These are phyloP conservation scores for Mamestra brassicae DNA, from an alignment of 2,888 invertebrate genomes.

Conservation along the genomic window DNA sequence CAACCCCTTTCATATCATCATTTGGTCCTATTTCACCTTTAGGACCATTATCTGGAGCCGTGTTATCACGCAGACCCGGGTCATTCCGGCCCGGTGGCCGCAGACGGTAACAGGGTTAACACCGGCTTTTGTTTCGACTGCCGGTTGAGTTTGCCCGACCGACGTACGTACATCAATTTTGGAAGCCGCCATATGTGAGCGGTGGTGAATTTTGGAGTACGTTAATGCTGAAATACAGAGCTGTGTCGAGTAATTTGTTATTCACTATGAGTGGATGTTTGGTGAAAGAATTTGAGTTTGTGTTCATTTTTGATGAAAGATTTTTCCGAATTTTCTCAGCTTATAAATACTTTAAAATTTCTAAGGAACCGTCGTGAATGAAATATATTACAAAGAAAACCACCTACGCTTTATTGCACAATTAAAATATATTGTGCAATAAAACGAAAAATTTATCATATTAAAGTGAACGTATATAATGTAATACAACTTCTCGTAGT, in stretches of 20 bases:
- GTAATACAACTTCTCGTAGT: not conserved
- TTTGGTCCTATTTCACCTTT: constrained; percentile 51
- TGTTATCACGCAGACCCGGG: constrained; percentile 65
- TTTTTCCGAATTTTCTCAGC: not conserved
- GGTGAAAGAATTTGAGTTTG: not conserved
- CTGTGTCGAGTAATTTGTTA: constrained; percentile 3
- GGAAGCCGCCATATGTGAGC: constrained; percentile 20
- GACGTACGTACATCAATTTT: constrained; percentile 41
- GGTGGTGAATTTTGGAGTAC: constrained; percentile 35
- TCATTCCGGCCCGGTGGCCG: constrained; percentile 70
- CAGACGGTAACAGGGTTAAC: constrained; percentile 70
- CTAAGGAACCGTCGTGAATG: not conserved
- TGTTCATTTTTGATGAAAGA: not conserved
- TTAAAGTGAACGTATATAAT: not conserved
- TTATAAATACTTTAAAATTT: not conserved
- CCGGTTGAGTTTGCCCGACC: constrained; percentile 29
- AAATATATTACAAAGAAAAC: too few relatives aligned
- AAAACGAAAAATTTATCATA: not conserved
- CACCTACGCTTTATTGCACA: too few relatives aligned
- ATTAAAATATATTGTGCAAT: too few relatives aligned
- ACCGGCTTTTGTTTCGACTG: constrained; percentile 71
- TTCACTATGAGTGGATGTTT: not conserved
- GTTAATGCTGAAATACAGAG: constrained; percentile 32
- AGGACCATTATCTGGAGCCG: constrained; percentile 61
- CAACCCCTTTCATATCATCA: constrained; percentile 57